A percentile compares a stretch with the other conserved stretches of the same genome.
Conservation (phyloP, 2,113 vertebrate genomes). For the Podilymbus podiceps region DNA sequence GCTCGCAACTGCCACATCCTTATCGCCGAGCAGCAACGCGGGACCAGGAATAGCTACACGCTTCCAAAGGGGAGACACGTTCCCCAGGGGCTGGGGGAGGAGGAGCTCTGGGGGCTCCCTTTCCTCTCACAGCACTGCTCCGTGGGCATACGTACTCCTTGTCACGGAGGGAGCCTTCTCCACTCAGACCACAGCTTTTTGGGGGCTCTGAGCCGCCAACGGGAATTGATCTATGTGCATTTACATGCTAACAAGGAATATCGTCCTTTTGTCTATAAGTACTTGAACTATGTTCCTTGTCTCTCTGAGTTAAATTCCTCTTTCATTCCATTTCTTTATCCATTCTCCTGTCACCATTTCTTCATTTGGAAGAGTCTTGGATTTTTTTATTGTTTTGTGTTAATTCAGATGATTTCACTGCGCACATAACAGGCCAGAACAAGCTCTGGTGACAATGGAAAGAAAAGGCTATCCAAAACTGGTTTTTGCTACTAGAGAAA, state of each 20-base stretch:
- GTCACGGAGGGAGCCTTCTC: not conserved
- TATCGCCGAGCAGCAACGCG: not conserved
- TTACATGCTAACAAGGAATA: not conserved
- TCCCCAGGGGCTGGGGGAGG: not conserved
- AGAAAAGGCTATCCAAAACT: not conserved
- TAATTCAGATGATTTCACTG: not conserved
- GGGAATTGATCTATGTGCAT: not conserved
- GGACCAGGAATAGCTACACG: not conserved
- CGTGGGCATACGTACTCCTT: too few relatives aligned
- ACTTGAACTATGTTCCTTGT: not conserved
- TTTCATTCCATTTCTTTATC: not conserved
- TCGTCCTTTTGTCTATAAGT: not conserved
- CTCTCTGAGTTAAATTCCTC: not conserved
- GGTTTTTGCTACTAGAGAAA: not conserved
- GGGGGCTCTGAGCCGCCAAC: not conserved
- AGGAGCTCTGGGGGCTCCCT: not conserved
- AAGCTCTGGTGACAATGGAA: not conserved
- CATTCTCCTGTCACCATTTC: not conserved
- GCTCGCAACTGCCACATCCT: not conserved
- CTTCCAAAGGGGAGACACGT: not conserved
- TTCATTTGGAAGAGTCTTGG: not conserved
- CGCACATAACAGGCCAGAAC: not conserved
- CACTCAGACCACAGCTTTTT: rapidly evolving
- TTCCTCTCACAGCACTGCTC: not conserved
- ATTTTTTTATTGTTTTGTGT: not conserved